Evolutionary conservation across 1,140 invertebrate genomes (phyloP).

Genomic region (Drosophila triauraria): DNA sequence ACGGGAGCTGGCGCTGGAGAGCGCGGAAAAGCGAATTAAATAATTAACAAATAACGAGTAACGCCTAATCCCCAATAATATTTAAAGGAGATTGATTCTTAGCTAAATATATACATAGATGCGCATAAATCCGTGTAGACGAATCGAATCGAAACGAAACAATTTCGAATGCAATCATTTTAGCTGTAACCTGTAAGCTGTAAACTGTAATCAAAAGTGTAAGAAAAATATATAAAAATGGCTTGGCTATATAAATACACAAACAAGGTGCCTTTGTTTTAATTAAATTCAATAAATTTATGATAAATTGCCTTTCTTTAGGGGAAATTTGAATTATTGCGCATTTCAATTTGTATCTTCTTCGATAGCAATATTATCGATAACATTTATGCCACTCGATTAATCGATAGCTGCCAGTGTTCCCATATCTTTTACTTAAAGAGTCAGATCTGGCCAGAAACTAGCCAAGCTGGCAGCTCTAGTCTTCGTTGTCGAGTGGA

Average conservation of each 20-base stretch:
- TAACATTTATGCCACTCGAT: too few species aligned
- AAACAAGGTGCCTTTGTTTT: neutral
- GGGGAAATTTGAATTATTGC: too few species aligned
- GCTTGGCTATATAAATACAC: conserved; percentile 73
- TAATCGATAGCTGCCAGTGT: too few species aligned
- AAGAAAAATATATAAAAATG: conserved; percentile 79
- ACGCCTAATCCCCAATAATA: conserved; percentile 31
- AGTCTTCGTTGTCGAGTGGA: conserved; percentile 76
- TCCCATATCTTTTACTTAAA: too few species aligned
- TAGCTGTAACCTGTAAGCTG: conserved; percentile 57
- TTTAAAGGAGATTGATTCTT: conserved; percentile 68
- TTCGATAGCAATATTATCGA: too few species aligned
- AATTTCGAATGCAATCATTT: conserved; percentile 76
- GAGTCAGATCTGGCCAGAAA: too few species aligned
- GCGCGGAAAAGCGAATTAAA: conserved; percentile 4
- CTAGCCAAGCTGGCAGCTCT: conserved; percentile 2
- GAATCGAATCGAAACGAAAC: conserved; percentile 56
- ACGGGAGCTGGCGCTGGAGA: conserved; percentile 47
- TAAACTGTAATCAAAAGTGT: conserved; percentile 77
- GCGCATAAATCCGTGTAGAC: conserved; percentile 60
- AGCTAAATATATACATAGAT: conserved; percentile 80
- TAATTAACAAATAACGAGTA: conserved; percentile 8
- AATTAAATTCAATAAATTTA: neutral
- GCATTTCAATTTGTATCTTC: too few species aligned
- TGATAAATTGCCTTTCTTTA: too few species aligned